Base-by-base conservation (phyloP, 2,888 invertebrate genomes). In the Didymodactylos carnosus region DNA sequence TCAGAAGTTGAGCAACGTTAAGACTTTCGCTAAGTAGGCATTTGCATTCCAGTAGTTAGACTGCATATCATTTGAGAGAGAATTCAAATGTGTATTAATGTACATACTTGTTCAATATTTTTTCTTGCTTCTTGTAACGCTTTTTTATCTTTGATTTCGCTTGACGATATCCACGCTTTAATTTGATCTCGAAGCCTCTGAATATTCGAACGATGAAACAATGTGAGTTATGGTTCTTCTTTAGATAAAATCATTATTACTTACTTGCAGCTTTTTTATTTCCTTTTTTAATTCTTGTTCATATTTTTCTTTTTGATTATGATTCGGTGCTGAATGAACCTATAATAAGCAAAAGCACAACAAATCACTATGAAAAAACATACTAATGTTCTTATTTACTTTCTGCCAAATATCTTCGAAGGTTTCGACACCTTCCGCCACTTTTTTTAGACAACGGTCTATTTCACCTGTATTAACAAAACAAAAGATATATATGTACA, bases 281-380 rank as follows among this genome's bases (percentile, higher is more conserved):
- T 99, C 98, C 86, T 97, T 98, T 86, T 99, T 99, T 87, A 99
- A 92, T 88, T 99, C 98, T 80, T 94, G 93, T 87, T 97, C 97
- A 89, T 95, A 97, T 86, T 97, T 97, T 85, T 97, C 95, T 85
- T 97, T 97, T 86, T 97, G 97, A 87, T 75, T 75, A n/a, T 74
- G 75, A 62, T 75, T 77, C 10, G 69, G 71, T 23, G 77, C 71
- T 11, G 69, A 72, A 29, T 76, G 75, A 46, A 73, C 49, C 53
- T 75, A 53, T 11, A 35, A 10, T n/a, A 27, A 25, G 43, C 25
- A 23, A 39, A 71, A 69, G 41, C 75, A 70, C 35, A 71, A 71
- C 39, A 75, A 69, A 43, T 72, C 41, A 16, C 62, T 8, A 73
- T 71, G 51, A 73, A 72, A 39, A 2, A 71, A 23, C 35, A 23